Percentiles rank a stretch among this genome's conserved stretches.
Evolutionary conservation across 2,888 invertebrate species (phyloP).

Genomic region (Dolichopus griseipennis): DNA sequence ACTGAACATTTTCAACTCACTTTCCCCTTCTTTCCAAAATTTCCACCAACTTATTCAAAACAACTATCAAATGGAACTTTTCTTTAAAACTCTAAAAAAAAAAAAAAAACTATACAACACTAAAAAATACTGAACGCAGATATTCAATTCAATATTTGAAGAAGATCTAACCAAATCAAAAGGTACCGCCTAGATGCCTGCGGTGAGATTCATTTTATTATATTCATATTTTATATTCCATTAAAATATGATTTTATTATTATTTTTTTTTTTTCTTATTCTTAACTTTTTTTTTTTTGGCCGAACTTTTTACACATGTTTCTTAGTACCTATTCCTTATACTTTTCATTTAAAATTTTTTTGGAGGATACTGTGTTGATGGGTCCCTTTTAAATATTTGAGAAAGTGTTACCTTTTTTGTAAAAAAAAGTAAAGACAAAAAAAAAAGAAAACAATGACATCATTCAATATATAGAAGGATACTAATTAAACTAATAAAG

Average conservation of each 20-base stretch:
- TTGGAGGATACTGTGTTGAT: not conserved
- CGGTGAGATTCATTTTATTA: conserved; percentile 8
- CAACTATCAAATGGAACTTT: no score
- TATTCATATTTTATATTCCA: conserved; percentile 9
- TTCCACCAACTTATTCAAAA: no score
- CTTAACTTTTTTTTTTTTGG: conserved; percentile 17
- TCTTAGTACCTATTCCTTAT: not conserved
- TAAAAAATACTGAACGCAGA: not conserved
- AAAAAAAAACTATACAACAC: no score
- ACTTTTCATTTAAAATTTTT: not conserved
- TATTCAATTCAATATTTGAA: conserved; percentile 8
- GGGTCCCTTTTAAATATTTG: not conserved
- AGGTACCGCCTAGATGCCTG: conserved; percentile 11
- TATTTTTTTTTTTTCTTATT: conserved; percentile 10
- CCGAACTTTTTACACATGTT: conserved; percentile 8
- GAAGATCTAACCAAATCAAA: conserved; percentile 10
- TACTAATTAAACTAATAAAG: conserved; percentile 4
- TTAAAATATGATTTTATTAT: conserved; percentile 18
- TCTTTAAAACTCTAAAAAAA: no score
- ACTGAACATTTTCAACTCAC: no score
- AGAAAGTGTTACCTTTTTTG: not conserved
- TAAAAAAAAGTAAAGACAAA: not conserved
- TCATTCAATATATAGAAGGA: not conserved
- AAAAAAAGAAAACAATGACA: not conserved
- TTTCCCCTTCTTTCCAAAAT: no score